Percentiles rank a stretch among this genome's conserved stretches.
phyloP scores from a whole-genome alignment of 2,888 invertebrate genomes.

The Prosopocoilus inquinatus region DNA sequence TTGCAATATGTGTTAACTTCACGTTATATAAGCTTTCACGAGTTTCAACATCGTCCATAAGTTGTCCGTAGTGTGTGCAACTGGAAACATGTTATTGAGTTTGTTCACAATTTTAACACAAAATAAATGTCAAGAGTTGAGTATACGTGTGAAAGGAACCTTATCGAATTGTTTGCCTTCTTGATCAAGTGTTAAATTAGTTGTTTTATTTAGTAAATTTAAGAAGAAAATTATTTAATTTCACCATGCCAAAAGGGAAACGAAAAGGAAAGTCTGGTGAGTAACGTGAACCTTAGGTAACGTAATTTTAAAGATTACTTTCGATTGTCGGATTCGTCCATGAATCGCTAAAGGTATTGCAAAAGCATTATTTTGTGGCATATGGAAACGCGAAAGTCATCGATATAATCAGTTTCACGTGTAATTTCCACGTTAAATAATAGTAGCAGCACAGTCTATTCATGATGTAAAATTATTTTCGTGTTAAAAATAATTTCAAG shows the following conservation, averaged over 20 bases:
- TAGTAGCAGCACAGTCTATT: background rate
- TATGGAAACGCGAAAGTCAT: conserved; percentile 20
- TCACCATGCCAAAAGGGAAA: conserved; percentile 73
- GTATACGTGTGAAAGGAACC: conserved; percentile 69
- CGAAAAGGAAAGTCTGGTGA: conserved; percentile 73
- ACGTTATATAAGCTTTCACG: no score
- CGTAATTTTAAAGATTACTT: conserved; percentile 18
- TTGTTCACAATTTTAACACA: conserved; percentile 67
- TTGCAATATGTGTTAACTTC: conserved; percentile 1
- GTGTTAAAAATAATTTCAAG: no score
- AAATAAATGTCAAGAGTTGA: conserved; percentile 70
- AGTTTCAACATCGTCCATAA: conserved; percentile 23
- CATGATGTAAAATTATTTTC: background rate
- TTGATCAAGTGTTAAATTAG: conserved; percentile 68
- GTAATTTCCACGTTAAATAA: background rate
- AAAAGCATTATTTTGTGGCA: conserved; percentile 17
- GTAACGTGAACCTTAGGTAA: conserved; percentile 33
- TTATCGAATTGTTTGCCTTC: conserved; percentile 75
- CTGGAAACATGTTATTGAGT: conserved; percentile 72
- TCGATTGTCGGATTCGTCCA: conserved; percentile 5
- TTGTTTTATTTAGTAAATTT: conserved; percentile 59
- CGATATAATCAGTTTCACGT: background rate
- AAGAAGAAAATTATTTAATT: conserved; percentile 42
- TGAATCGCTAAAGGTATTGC: conserved; percentile 6
- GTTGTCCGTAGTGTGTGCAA: conserved; percentile 43